A percentile compares a stretch with the other conserved stretches of the same genome.
These are phyloP conservation scores for Harpagifer antarcticus DNA, from an alignment of 2,797 vertebrate species.

Conservation along the genomic window DNA sequence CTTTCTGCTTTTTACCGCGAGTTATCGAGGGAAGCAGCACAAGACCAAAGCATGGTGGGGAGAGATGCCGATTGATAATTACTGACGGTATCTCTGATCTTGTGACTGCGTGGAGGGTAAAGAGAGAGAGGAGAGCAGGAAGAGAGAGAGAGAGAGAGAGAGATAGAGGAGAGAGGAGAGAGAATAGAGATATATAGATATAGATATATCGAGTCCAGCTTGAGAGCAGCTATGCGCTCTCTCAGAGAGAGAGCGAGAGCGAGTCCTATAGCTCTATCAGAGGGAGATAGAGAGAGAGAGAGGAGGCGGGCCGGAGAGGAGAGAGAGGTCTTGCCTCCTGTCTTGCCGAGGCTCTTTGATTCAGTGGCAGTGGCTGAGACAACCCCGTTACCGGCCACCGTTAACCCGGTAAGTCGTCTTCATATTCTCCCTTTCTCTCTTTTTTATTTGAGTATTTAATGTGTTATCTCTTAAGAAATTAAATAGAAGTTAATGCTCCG, in stretches of 20 bases:
- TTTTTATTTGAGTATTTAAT: neutral
- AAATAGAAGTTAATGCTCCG: neutral
- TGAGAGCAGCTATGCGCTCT: too few relatives aligned
- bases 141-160: neutral
- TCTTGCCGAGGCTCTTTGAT: slow-evolving; percentile 69
- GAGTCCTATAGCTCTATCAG: too few relatives aligned
- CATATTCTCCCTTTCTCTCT: neutral
- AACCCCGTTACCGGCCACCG: slow-evolving; percentile 58
- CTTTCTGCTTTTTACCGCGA: slow-evolving; percentile 24
- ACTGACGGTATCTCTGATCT: slow-evolving; percentile 76
- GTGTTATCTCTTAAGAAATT: neutral
- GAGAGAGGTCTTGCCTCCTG: slow-evolving; percentile 73
- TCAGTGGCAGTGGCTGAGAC: slow-evolving; percentile 74
- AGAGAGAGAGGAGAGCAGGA: slow-evolving; percentile 53
- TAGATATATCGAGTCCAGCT: too few relatives aligned
- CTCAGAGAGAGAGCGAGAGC: slow-evolving; percentile 43
- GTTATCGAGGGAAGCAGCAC: slow-evolving; percentile 49
- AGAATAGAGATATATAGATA: too few relatives aligned
- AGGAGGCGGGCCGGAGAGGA: slow-evolving; percentile 71
- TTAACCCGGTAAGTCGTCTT: slow-evolving; percentile 66
- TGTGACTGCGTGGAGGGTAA: slow-evolving; percentile 63
- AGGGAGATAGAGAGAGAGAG: slow-evolving; percentile 4
- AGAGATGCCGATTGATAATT: slow-evolving; percentile 64
- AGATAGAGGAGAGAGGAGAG: slow-evolving; percentile 53
- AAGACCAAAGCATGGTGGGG: neutral